These are phyloP conservation scores for Dromiciops gliroides DNA, from an alignment of 2,113 vertebrate genomes.

Conservation along the genomic window DNA sequence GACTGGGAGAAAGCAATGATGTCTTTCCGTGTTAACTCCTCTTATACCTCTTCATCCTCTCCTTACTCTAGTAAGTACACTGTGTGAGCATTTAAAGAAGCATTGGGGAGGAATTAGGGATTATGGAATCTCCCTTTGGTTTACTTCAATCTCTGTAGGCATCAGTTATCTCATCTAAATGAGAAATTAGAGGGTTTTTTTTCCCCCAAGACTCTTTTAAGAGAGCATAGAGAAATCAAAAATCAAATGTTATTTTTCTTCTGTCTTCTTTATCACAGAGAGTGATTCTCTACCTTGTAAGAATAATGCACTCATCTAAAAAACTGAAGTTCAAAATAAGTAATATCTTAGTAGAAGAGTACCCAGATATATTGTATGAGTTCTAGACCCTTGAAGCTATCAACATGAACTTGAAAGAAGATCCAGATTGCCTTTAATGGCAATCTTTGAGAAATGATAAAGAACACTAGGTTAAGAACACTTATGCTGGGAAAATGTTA, in stretches of 20 bases:
- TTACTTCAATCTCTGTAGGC: not conserved
- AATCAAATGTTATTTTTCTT: not conserved
- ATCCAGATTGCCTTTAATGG: not conserved
- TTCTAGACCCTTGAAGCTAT: not conserved
- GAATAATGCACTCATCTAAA: slow-evolving; percentile 8
- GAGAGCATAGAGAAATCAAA: not conserved
- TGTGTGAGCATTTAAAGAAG: not conserved
- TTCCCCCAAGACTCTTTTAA: not conserved
- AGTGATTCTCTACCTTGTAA: slow-evolving; percentile 4
- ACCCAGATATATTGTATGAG: not conserved
- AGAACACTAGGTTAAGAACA: not conserved
- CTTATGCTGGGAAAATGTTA: not conserved
- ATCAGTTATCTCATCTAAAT: not conserved
- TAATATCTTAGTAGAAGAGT: not conserved
- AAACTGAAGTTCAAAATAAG: not conserved
- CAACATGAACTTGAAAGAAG: not conserved
- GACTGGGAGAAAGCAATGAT: not conserved
- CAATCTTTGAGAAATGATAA: slow-evolving; percentile 2
- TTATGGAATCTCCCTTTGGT: not conserved
- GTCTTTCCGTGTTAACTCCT: not conserved
- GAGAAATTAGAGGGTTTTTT: not conserved
- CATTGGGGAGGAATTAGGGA: not conserved
- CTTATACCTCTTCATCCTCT: not conserved
- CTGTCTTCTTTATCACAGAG: not conserved
- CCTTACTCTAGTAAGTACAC: not conserved